Evolutionary conservation across 2,113 vertebrate species (phyloP).

Genomic region (Gymnorhina tibicen): DNA sequence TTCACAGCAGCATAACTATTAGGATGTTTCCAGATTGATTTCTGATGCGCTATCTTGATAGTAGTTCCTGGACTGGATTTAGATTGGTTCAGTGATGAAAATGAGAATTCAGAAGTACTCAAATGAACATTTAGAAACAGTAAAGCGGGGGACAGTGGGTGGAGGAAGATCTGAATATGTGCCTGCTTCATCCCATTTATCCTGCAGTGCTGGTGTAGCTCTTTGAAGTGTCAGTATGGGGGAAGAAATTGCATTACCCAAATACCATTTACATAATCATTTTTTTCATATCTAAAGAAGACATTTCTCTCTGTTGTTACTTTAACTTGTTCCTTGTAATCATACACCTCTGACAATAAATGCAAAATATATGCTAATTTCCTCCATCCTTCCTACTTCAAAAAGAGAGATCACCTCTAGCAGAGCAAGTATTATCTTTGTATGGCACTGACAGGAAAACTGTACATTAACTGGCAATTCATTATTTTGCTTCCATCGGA

Average conservation of each 20-base stretch:
- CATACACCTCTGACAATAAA: background rate
- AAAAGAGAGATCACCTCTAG: background rate
- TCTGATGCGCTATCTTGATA: background rate
- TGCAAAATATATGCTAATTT: background rate
- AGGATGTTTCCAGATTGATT: background rate
- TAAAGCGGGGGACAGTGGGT: background rate
- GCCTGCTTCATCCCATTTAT: conserved; percentile 27
- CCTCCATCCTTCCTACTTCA: background rate
- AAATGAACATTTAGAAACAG: conserved; percentile 30
- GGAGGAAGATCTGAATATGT: conserved; percentile 10
- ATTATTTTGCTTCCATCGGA: background rate
- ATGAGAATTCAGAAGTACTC: background rate
- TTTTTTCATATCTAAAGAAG: conserved; percentile 10
- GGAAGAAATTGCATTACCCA: conserved; percentile 38
- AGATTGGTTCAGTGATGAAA: background rate
- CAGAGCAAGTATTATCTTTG: background rate
- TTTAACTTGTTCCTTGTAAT: background rate
- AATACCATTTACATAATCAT: conserved; percentile 56
- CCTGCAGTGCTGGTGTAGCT: background rate
- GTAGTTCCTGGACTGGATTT: background rate
- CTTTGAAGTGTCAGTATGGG: conserved; percentile 43
- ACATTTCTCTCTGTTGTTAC: background rate
- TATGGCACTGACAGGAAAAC: background rate
- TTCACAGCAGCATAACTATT: background rate
- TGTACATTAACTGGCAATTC: background rate